Percentiles rank a stretch among this genome's conserved stretches.
phyloP scores from a whole-genome alignment of 2,888 invertebrate genomes.

The Amaurobius ferox region DNA sequence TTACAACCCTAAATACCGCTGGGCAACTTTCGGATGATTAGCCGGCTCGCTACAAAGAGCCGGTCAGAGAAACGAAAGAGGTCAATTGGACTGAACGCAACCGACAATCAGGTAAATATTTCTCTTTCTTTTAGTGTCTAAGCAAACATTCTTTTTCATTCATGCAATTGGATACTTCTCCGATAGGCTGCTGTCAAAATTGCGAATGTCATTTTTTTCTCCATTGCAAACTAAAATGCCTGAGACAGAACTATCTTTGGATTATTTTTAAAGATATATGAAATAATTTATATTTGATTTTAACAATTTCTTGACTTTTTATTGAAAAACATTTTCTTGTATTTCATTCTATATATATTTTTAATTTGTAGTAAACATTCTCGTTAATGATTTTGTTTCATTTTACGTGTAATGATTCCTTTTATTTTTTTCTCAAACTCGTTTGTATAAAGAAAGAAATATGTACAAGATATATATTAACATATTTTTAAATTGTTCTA shows the following conservation, averaged over 20 bases:
- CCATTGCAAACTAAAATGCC: background rate
- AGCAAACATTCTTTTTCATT: background rate
- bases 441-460: no score
- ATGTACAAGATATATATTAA: no score
- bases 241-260: background rate
- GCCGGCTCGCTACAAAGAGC: background rate
- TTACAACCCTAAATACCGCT: background rate
- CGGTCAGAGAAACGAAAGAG: slow-evolving; percentile 8
- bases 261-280: background rate
- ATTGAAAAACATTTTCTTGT: no score
- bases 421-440: no score
- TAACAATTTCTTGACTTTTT: no score
- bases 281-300: no score
- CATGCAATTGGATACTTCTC: no score
- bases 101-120: background rate
- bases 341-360: no score
- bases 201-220: background rate
- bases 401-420: no score
- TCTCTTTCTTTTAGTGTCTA: background rate
- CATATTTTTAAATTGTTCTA: no score
- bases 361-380: no score
- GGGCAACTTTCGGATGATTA: background rate
- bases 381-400: no score
- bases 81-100: background rate
- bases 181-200: background rate